Percentiles rank a stretch among this genome's conserved stretches.
These are phyloP conservation scores for Tetrapedia diversipes DNA, from an alignment of 2,888 invertebrate genomes.

Conservation along the genomic window DNA sequence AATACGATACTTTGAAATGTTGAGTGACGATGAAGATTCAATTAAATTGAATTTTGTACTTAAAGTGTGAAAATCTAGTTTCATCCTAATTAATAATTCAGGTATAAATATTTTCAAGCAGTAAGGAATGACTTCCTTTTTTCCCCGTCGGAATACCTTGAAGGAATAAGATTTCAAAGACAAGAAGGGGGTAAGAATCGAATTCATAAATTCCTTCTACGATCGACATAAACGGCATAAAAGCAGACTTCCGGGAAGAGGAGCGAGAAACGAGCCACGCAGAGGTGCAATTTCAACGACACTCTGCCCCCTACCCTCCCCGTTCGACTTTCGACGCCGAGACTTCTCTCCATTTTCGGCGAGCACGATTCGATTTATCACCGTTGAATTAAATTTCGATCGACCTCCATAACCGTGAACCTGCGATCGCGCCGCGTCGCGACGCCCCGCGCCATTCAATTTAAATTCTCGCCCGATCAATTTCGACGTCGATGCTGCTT, in stretches of 20 bases:
- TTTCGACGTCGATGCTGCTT: slow-evolving; percentile 13
- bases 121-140: no score
- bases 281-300: background rate
- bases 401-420: slow-evolving; percentile 38
- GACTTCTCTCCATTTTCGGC: slow-evolving; percentile 28
- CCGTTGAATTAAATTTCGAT: slow-evolving; percentile 35
- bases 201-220: background rate
- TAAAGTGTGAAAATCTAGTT: no score
- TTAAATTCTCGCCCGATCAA: slow-evolving; percentile 28
- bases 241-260: background rate
- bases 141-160: no score
- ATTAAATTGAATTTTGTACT: no score
- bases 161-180: background rate
- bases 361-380: slow-evolving; percentile 23
- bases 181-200: background rate
- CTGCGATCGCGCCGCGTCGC: slow-evolving; percentile 9
- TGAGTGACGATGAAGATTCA: no score
- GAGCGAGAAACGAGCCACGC: background rate
- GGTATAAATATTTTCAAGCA: no score
- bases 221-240: background rate
- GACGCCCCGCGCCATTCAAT: slow-evolving; percentile 27
- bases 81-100: no score
- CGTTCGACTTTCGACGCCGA: background rate
- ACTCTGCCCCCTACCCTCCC: no score
- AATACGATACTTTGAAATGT: no score